phyloP scores from a whole-genome alignment of 2,797 vertebrate species.

The Eulemur coronatus region DNA sequence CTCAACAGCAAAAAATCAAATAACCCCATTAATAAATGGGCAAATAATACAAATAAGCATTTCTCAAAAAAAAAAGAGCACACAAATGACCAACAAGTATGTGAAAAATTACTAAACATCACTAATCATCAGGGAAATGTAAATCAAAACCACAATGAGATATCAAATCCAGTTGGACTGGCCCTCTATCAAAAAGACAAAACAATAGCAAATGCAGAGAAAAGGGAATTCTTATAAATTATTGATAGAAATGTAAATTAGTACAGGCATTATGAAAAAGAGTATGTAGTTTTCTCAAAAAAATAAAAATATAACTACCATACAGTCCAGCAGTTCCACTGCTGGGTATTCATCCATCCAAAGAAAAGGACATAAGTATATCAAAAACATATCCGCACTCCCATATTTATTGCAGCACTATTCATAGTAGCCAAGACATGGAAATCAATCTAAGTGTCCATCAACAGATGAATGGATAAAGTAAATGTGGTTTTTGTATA shows the following conservation, averaged over 20 bases:
- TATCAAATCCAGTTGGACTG: background rate
- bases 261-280: background rate
- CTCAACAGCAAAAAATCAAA: too few species aligned
- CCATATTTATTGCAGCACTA: background rate
- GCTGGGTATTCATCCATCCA: background rate
- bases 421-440: background rate
- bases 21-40: too few species aligned
- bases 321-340: background rate
- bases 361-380: background rate
- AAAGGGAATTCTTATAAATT: background rate
- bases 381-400: background rate
- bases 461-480: background rate
- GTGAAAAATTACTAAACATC: background rate
- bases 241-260: background rate
- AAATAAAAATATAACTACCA: background rate
- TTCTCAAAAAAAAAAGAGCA: background rate
- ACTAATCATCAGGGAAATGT: background rate
- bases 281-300: background rate
- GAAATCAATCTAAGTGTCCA: background rate
- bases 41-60: background rate
- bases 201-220: background rate
- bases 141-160: background rate
- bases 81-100: background rate
- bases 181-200: background rate
- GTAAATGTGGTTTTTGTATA: background rate